phyloP scores from a whole-genome alignment of 2,797 vertebrate genomes.

The Poeciliopsis infans region DNA sequence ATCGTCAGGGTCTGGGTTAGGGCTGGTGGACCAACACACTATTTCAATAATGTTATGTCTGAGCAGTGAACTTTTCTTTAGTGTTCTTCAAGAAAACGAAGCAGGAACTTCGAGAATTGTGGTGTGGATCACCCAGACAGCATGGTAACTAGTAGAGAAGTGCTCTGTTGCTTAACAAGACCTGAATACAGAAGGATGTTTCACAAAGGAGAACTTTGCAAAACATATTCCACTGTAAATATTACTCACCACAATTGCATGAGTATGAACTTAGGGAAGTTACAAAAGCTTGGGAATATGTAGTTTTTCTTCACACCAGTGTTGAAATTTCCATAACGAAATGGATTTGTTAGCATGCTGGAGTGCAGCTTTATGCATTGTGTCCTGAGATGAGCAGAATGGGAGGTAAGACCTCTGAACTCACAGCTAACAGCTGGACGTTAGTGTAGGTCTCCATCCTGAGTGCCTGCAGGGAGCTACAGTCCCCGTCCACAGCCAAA shows the following conservation, averaged over 20 bases:
- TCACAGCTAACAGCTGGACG: slow-evolving; percentile 70
- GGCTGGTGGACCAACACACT: not conserved
- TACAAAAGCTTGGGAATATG: not conserved
- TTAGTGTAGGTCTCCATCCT: slow-evolving; percentile 64
- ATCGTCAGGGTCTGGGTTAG: not conserved
- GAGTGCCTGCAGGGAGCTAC: slow-evolving; percentile 61
- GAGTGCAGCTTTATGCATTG: not conserved
- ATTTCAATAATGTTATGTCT: not conserved
- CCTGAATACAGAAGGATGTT: slow-evolving; percentile 2
- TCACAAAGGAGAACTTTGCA: not conserved
- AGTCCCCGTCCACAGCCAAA: slow-evolving; percentile 67
- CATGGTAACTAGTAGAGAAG: not conserved
- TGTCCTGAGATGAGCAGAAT: not conserved
- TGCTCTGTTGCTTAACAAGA: not conserved
- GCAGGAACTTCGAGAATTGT: not conserved
- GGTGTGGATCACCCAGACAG: not conserved
- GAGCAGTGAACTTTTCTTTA: not conserved
- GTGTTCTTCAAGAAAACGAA: not conserved
- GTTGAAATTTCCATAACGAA: not conserved
- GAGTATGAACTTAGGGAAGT: not conserved
- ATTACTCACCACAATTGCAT: not conserved
- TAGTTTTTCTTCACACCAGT: not conserved
- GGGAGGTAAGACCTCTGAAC: slow-evolving; percentile 30
- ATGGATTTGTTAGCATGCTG: not conserved
- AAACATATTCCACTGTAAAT: not conserved